phyloP scores from a whole-genome alignment of 1,140 invertebrate species.

The Tetragonula clypearis region DNA sequence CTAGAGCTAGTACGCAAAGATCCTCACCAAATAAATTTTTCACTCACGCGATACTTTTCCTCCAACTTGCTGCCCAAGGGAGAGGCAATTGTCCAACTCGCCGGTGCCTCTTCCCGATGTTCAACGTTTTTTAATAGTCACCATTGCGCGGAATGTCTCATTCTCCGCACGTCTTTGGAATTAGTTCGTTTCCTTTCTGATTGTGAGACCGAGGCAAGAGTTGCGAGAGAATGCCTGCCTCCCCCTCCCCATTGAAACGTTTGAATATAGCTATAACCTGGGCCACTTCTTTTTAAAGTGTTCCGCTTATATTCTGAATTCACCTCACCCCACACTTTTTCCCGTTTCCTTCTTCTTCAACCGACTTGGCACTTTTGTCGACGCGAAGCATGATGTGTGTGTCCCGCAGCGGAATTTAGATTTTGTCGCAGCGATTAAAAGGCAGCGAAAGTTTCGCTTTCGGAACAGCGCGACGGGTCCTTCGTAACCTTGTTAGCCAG shows the following conservation, averaged over 20 bases:
- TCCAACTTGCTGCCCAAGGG: not conserved
- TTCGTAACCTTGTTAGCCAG: not conserved
- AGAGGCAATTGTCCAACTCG: not conserved
- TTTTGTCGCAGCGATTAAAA: not conserved
- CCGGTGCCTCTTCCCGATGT: not conserved
- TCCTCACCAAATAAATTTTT: not conserved
- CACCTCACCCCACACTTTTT: not conserved
- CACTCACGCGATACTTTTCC: not conserved
- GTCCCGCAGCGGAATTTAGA: slow-evolving; percentile 22
- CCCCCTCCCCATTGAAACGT: not conserved
- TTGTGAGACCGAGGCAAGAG: not conserved
- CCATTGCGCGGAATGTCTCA: slow-evolving; percentile 21
- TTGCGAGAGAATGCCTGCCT: not conserved
- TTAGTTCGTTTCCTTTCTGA: slow-evolving; percentile 10
- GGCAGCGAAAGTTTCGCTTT: not conserved
- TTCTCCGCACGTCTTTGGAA: slow-evolving; percentile 30
- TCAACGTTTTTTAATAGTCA: slow-evolving; percentile 19
- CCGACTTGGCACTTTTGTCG: not conserved
- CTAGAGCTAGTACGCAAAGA: too few species aligned
- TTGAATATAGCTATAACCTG: not conserved
- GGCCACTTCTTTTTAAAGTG: slow-evolving; percentile 7
- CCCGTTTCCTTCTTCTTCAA: not conserved
- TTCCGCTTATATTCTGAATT: slow-evolving; percentile 20
- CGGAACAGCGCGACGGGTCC: not conserved
- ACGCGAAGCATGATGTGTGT: not conserved